These are phyloP conservation scores for Ceyx cyanopectus DNA, from an alignment of 2,113 vertebrate genomes.

Conservation along the genomic window DNA sequence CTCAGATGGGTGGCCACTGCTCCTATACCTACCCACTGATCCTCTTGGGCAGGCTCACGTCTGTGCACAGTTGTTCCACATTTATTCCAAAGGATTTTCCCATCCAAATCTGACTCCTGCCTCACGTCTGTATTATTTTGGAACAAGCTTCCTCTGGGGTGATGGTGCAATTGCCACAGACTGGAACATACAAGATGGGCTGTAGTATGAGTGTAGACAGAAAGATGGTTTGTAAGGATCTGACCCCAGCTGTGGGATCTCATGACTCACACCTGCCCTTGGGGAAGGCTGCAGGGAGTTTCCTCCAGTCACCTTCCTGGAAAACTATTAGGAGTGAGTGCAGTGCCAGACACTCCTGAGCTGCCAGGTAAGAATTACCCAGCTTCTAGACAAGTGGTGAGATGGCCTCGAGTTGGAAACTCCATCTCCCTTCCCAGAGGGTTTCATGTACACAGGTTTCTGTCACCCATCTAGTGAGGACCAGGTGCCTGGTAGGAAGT, in stretches of 20 bases:
- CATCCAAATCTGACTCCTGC: neutral
- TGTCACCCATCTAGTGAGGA: rapidly evolving
- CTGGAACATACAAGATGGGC: neutral
- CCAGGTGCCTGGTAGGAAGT: neutral
- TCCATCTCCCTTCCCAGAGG: neutral
- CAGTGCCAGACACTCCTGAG: neutral
- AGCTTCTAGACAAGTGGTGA: conserved; percentile 38
- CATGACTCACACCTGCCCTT: conserved; percentile 38
- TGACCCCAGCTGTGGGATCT: conserved; percentile 27
- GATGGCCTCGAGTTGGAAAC: neutral
- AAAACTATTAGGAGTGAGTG: conserved; percentile 38
- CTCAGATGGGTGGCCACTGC: neutral
- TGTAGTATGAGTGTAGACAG: neutral
- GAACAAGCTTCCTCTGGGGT: neutral
- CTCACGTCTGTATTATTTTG: neutral
- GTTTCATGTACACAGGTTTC: neutral
- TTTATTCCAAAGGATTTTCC: neutral
- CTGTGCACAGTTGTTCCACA: neutral
- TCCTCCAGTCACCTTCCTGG: conserved; percentile 42
- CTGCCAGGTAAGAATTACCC: conserved; percentile 57
- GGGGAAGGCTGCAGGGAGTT: neutral
- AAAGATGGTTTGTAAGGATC: neutral
- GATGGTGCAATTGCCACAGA: neutral
- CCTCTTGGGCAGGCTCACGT: rapidly evolving
- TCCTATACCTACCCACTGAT: neutral